These are phyloP conservation scores for Brienomyrus longianalis DNA, from an alignment of 2,113 vertebrate genomes.

Conservation along the genomic window DNA sequence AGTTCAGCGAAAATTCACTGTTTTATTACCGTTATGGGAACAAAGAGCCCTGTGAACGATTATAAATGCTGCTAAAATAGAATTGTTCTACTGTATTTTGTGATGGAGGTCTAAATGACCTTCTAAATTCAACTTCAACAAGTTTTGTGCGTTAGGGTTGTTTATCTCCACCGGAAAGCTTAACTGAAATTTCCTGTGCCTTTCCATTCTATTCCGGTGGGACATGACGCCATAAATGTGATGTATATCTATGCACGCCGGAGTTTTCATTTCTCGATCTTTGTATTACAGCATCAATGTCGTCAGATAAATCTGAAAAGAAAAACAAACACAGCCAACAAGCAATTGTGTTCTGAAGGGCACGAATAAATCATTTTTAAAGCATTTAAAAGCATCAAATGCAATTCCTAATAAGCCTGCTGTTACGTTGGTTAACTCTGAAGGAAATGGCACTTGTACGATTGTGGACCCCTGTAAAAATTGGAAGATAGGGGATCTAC, in stretches of 20 bases:
- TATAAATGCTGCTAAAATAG: background rate
- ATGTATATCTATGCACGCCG: too few relatives aligned
- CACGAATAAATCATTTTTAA: background rate
- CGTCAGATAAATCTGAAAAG: background rate
- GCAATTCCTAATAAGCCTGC: background rate
- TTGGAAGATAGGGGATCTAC: background rate
- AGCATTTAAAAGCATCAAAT: background rate
- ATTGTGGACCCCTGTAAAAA: background rate
- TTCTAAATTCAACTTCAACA: background rate
- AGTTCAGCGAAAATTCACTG: background rate
- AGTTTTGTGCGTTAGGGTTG: background rate
- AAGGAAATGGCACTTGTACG: background rate
- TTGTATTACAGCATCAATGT: background rate
- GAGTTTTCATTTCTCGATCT: background rate
- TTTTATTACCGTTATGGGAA: background rate
- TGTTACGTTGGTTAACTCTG: background rate
- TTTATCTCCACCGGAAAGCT: background rate
- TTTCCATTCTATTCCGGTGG: background rate
- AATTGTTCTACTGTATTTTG: background rate
- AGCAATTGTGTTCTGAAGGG: background rate
- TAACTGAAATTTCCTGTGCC: background rate
- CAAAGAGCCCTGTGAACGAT: background rate
- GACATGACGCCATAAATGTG: background rate
- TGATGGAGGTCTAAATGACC: background rate
- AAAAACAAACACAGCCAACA: background rate